phyloP scores from a whole-genome alignment of 2,113 vertebrate genomes.

The Sinosuthora webbiana region DNA sequence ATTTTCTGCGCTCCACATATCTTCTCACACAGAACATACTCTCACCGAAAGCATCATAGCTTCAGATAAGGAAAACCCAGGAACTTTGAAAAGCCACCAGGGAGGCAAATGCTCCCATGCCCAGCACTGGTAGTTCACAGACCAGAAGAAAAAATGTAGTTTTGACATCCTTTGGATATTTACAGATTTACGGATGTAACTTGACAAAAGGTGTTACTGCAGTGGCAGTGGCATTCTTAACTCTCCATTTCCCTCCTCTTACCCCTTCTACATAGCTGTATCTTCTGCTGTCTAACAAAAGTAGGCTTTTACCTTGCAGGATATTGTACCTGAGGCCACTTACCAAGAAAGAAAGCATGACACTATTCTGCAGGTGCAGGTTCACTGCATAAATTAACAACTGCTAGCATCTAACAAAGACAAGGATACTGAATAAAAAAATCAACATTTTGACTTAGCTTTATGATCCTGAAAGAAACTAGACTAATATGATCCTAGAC shows the following conservation, averaged over 20 bases:
- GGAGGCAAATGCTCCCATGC: background rate
- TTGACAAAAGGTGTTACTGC: background rate
- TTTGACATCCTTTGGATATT: background rate
- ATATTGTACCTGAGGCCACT: background rate
- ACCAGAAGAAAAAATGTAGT: background rate
- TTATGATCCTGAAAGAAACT: background rate
- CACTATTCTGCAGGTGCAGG: background rate
- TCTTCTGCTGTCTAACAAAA: background rate
- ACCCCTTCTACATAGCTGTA: background rate
- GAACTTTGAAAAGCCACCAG: background rate
- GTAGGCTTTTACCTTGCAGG: slow-evolving; percentile 5
- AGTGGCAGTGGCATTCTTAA: background rate
- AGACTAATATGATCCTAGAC: background rate
- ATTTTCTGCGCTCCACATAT: background rate
- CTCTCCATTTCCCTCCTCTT: background rate
- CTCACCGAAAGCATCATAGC: background rate
- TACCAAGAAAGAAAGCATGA: slow-evolving; percentile 44
- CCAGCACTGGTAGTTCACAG: background rate
- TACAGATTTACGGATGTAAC: background rate
- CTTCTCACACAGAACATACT: background rate
- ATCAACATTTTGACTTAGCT: background rate
- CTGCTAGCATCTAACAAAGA: slow-evolving; percentile 2
- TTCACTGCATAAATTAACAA: slow-evolving; percentile 35
- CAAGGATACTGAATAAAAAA: background rate
- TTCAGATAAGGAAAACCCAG: background rate